These are phyloP conservation scores for Drosophila tropicalis DNA, from an alignment of 1,140 invertebrate species.

Conservation along the genomic window DNA sequence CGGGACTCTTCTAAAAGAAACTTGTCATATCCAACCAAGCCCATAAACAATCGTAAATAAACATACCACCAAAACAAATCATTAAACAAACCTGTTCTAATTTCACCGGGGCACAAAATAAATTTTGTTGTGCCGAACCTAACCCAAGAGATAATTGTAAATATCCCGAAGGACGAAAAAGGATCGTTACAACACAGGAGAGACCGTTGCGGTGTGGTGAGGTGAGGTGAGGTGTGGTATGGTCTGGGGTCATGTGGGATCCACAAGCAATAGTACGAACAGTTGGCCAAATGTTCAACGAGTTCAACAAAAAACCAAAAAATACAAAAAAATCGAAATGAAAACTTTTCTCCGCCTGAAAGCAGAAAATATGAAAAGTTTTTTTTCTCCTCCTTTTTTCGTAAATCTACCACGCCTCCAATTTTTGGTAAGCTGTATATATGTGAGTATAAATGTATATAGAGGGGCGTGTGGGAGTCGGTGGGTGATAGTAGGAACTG, in stretches of 20 bases:
- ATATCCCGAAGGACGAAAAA: too few species aligned
- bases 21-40: too few species aligned
- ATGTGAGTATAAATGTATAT: not conserved
- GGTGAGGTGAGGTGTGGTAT: not conserved
- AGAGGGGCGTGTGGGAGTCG: constrained; percentile 15
- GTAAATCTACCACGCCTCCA: constrained; percentile 39
- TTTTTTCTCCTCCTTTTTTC: constrained; percentile 8
- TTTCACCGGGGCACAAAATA: too few species aligned
- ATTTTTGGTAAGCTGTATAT: not conserved
- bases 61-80: too few species aligned
- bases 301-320: constrained; percentile 66
- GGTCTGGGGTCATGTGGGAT: constrained; percentile 1
- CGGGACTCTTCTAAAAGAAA: too few species aligned
- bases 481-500: constrained; percentile 28
- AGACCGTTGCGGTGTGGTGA: not conserved
- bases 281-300: constrained; percentile 75
- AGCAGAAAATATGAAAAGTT: constrained; percentile 73
- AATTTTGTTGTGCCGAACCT: too few species aligned
- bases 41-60: too few species aligned
- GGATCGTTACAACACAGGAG: too few species aligned
- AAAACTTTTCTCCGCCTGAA: constrained; percentile 52
- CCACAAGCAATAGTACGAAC: constrained; percentile 51
- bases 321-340: constrained; percentile 41
- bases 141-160: too few species aligned
- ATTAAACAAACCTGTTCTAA: too few species aligned